Conservation (phyloP, 2,888 invertebrate genomes). For the Poecilobothrus nobilitatus region DNA sequence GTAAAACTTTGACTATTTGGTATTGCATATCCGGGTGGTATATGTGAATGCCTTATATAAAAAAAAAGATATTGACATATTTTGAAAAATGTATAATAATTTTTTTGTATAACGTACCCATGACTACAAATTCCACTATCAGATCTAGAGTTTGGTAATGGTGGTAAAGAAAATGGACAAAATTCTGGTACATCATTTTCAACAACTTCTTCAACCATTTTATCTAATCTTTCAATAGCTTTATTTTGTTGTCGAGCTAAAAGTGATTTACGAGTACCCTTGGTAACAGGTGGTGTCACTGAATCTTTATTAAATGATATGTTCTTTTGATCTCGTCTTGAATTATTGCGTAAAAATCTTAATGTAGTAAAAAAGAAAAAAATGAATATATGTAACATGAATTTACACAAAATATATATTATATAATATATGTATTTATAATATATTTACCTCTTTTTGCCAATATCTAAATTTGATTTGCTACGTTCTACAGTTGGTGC, state of each 20-base stretch:
- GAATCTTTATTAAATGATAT: conserved; percentile 28
- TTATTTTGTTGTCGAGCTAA: conserved; percentile 41
- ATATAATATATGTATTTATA: neutral
- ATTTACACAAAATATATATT: neutral
- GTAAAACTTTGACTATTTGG: conserved; percentile 41
- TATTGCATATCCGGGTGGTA: conserved; percentile 29
- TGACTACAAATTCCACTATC: conserved; percentile 40
- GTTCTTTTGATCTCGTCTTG: conserved; percentile 22
- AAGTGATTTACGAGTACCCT: conserved; percentile 37
- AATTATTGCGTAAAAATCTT: conserved; percentile 7
- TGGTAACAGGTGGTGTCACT: conserved; percentile 35
- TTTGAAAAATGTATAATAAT: neutral
- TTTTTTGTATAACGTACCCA: conserved; percentile 30
- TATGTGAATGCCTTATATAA: conserved; percentile 24
- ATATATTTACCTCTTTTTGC: conserved; percentile 5
- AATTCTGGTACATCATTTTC: conserved; percentile 38
- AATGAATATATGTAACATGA: neutral
- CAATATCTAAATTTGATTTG: conserved; percentile 22
- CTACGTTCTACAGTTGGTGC: conserved; percentile 39
- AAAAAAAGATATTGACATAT: neutral
- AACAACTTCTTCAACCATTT: conserved; percentile 43
- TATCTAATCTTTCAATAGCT: conserved; percentile 42
- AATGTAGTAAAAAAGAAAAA: neutral
- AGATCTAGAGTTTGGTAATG: conserved; percentile 38
- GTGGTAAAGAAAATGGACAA: conserved; percentile 31